These are phyloP conservation scores for Allolobophora icterica DNA, from an alignment of 2,888 invertebrate species.

Conservation along the genomic window DNA sequence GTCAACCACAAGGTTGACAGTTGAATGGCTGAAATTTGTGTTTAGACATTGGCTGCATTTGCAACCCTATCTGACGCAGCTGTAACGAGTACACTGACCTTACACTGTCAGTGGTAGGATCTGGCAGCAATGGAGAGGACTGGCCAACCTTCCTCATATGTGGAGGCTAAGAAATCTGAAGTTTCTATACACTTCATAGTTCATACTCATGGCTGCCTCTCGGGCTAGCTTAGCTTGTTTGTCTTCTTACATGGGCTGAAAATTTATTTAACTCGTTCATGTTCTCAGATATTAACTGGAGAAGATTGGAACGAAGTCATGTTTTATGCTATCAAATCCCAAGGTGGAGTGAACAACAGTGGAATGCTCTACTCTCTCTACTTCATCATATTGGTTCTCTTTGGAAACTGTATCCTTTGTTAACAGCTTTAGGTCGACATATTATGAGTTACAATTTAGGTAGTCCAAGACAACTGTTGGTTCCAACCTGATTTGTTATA, in stretches of 20 bases:
- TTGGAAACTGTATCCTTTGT: conserved; percentile 85
- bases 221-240: not conserved
- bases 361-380: conserved; percentile 97
- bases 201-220: too few species aligned
- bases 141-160: too few species aligned
- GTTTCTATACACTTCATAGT: too few species aligned
- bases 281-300: conserved; percentile 90
- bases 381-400: conserved; percentile 97
- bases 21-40: too few species aligned
- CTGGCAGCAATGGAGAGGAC: too few species aligned
- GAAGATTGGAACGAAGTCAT: conserved; percentile 99
- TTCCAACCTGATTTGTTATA: too few species aligned
- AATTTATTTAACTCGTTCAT: not conserved
- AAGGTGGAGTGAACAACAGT: conserved; percentile 85
- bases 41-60: too few species aligned
- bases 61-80: too few species aligned
- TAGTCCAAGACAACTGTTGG: not conserved
- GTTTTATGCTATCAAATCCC: conserved; percentile 97
- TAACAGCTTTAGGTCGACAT: not conserved
- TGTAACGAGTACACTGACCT: too few species aligned
- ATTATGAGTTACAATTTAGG: not conserved
- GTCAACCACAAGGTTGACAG: too few species aligned
- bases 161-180: too few species aligned
- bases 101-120: too few species aligned
- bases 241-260: not conserved